Conservation (phyloP, 1,140 invertebrate species). For the Conus ventricosus region DNA sequence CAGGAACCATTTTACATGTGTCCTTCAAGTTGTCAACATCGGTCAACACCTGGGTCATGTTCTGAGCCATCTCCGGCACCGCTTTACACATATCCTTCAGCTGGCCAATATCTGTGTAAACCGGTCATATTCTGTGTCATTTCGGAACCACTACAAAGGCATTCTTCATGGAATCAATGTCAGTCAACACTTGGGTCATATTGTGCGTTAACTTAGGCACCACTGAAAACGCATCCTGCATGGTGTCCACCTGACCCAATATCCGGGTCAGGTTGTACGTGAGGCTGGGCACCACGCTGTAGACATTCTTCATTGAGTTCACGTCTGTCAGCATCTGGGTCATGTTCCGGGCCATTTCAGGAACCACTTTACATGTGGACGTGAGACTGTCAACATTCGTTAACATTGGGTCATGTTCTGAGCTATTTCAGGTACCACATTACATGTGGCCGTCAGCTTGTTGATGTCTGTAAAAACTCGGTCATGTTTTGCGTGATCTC, state of each 20-base stretch:
- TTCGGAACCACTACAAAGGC: background rate
- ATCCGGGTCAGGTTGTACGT: background rate
- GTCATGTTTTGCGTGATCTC: background rate
- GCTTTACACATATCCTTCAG: background rate
- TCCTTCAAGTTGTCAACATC: background rate
- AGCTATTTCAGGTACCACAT: background rate
- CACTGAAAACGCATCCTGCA: background rate
- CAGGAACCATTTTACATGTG: background rate
- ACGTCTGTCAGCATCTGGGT: background rate
- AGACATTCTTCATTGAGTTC: background rate
- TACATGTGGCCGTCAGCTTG: background rate
- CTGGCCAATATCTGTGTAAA: background rate
- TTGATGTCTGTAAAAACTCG: background rate
- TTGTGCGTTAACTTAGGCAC: background rate
- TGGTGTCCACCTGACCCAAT: background rate
- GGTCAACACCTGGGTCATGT: background rate
- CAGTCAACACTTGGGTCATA: background rate
- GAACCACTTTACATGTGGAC: background rate
- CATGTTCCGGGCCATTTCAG: background rate
- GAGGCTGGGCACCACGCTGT: background rate
- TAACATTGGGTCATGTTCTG: conserved; percentile 6
- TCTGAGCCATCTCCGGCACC: background rate
- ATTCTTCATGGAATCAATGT: background rate
- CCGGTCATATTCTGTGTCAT: background rate
- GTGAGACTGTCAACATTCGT: background rate